Evolutionary conservation across 2,888 invertebrate species (phyloP), one percentile per base, ranked within the genome.

Genomic region (Bimastos eiseni): DNA sequence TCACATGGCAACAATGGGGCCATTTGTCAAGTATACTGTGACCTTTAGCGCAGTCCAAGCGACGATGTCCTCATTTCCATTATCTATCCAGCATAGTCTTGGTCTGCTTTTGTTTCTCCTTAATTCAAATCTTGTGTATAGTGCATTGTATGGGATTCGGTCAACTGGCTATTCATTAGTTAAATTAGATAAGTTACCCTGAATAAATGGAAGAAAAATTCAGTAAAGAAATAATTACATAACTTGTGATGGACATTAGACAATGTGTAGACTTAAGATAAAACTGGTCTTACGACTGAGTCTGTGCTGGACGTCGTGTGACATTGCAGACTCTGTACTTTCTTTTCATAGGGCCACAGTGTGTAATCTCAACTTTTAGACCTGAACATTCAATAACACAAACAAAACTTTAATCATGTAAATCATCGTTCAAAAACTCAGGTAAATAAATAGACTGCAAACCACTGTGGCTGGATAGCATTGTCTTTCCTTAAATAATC

Each of bases 271-370:
- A n/a, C n/a, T 30, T 34, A 84, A 24, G n/a, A n/a, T n/a, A 90
- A 36, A 37, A 70, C 38, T 33, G 89, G 6, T 21, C 97, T 97
- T 96, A 98, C 97, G 98, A 98, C 96, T 99, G 99, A 97, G 99
- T 99, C 96, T 99, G 99, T 92, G 99, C 99, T 91, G 99, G 99
- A 95, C 99, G 96, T 91, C 99, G 96, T 2, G 99, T 99, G 15
- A 99, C 99, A 96, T 99, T 99, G 96, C 99, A 99, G 83, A 99
- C 99, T 94, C 99, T 96, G 95, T 99, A 99, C 96, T 99, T 99
- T 93, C 99, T 96, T 94, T 98, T 97, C 99, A 99, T 99, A 91
- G 98, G 97, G 90, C 99, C 99, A 96, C 99, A 99, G 95, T 99
- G 99, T 38, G 99, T 99, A 93, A 99, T 99, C 96, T 99, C 99